Evolutionary conservation across 2,797 vertebrate species (phyloP).

Genomic region (Loris lydekkerianus): DNA sequence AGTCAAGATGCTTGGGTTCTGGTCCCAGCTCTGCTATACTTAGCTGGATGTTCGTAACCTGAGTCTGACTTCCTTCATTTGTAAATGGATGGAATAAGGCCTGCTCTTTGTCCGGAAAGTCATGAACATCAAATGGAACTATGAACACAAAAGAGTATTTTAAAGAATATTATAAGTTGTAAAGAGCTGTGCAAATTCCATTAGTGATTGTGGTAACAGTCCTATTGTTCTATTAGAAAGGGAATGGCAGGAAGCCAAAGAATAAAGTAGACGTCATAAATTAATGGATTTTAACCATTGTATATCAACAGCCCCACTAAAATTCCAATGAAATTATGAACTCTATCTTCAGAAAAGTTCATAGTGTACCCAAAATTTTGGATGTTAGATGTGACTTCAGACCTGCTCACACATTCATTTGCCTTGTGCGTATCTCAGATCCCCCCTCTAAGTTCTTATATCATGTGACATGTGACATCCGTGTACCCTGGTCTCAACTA

Average conservation of each 20-base stretch:
- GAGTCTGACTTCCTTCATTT: neutral
- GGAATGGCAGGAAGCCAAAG: constrained; percentile 47
- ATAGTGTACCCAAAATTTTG: constrained; percentile 26
- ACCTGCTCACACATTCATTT: neutral
- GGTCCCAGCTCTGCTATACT: neutral
- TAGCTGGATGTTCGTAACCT: neutral
- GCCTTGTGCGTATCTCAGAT: neutral
- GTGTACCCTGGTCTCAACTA: neutral
- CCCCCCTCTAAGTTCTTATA: neutral
- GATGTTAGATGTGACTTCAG: neutral
- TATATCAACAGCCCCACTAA: neutral
- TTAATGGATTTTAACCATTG: constrained; percentile 18
- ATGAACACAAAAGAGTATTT: constrained; percentile 59
- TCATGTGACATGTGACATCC: neutral
- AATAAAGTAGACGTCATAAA: constrained; percentile 59
- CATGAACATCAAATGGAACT: constrained; percentile 42
- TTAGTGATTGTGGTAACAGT: neutral
- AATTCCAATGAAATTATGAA: neutral
- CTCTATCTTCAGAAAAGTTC: constrained; percentile 39
- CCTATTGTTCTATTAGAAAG: constrained; percentile 46
- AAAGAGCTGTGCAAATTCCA: constrained; percentile 14
- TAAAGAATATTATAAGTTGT: constrained; percentile 14
- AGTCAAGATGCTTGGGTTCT: neutral
- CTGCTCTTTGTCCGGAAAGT: neutral
- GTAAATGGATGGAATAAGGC: constrained; percentile 33